phyloP scores from a whole-genome alignment of 2,888 invertebrate genomes.

The Margaritifera margaritifera region DNA sequence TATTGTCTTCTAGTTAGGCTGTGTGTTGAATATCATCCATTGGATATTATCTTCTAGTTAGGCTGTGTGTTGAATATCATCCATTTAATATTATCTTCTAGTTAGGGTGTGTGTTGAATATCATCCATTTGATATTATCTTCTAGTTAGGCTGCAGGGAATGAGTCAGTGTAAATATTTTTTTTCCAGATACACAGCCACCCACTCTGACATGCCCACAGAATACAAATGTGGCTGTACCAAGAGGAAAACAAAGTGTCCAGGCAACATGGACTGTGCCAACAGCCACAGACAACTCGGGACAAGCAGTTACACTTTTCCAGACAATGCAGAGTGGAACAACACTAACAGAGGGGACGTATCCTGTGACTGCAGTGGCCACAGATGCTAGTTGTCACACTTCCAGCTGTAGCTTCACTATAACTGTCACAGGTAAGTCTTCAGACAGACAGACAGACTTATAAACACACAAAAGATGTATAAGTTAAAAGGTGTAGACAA shows the following conservation, averaged over 20 bases:
- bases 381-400: conserved; percentile 35
- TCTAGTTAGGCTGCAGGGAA: too few relatives aligned
- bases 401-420: conserved; percentile 46
- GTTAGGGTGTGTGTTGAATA: too few relatives aligned
- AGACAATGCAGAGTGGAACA: conserved; percentile 45
- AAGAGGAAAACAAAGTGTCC: conserved; percentile 39
- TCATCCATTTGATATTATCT: neutral
- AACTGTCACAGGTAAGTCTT: conserved; percentile 42
- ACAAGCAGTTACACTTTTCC: conserved; percentile 31
- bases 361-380: conserved; percentile 47
- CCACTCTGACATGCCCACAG: conserved; percentile 42
- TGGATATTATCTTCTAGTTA: too few relatives aligned
- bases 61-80: too few relatives aligned
- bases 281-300: conserved; percentile 52
- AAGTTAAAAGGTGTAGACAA: too few relatives aligned
- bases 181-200: conserved; percentile 44
- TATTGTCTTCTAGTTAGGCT: too few relatives aligned
- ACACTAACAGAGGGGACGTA: conserved; percentile 44
- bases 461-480: too few relatives aligned
- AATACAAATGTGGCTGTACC: conserved; percentile 26
- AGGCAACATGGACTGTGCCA: conserved; percentile 42
- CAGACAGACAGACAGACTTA: too few relatives aligned
- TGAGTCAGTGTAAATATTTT: neutral
- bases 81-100: too few relatives aligned
- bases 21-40: too few relatives aligned